These are phyloP conservation scores for Carassius auratus DNA, from an alignment of 2,113 vertebrate genomes.

Conservation along the genomic window DNA sequence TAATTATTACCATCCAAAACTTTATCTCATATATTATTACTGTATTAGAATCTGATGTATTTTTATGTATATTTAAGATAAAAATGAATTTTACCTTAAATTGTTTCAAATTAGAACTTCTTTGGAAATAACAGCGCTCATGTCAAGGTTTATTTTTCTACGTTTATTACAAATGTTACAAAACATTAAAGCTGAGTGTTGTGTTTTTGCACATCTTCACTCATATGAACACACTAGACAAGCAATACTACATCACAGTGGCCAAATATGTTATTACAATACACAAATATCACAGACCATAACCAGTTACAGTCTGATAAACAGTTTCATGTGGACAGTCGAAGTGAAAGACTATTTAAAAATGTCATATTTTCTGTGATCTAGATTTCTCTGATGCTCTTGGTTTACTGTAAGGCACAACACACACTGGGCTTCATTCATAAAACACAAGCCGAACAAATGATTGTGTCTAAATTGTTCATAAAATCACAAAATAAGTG, in stretches of 20 bases:
- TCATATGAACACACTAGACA: not conserved
- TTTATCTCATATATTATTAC: not conserved
- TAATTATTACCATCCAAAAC: not conserved
- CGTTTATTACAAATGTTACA: constrained; percentile 26
- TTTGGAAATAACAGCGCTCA: not conserved
- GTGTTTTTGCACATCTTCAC: not conserved
- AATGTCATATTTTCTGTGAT: not conserved
- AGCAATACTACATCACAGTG: not conserved
- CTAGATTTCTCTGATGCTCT: not conserved
- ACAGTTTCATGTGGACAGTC: not conserved
- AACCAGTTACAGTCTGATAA: not conserved
- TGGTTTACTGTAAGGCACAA: not conserved
- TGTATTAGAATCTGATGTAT: not conserved
- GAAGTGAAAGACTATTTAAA: not conserved
- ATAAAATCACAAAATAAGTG: not conserved
- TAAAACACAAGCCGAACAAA: not conserved
- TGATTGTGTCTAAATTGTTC: no score
- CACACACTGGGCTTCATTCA: constrained; percentile 2
- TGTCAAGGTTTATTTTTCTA: not conserved
- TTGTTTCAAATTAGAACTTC: no score
- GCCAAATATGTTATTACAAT: not conserved
- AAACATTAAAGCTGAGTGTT: not conserved
- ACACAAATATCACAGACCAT: not conserved
- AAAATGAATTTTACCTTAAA: no score
- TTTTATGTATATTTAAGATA: no score